These are phyloP conservation scores for Chrysolina haemoptera DNA, from an alignment of 2,888 invertebrate species.

Conservation along the genomic window DNA sequence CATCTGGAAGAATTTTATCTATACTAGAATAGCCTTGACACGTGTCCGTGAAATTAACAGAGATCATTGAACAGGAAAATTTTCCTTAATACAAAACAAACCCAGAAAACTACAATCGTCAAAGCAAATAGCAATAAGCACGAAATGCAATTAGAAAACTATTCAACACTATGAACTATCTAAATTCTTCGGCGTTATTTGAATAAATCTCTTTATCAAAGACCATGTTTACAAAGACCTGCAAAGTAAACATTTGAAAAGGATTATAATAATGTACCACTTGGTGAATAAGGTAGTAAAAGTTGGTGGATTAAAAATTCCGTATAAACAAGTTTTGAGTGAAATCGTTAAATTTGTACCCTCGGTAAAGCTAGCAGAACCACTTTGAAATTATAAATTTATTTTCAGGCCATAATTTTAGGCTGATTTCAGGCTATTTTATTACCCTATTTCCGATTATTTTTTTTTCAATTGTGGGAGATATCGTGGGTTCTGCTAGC, in stretches of 20 bases:
- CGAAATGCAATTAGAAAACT: not conserved
- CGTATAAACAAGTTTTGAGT: not conserved
- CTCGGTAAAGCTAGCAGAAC: too few species aligned
- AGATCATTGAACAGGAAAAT: not conserved
- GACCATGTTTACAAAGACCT: not conserved
- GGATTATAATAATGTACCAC: not conserved
- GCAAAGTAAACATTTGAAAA: not conserved
- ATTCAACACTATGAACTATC: conserved; percentile 5
- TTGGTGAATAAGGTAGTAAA: not conserved
- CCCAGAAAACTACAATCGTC: conserved; percentile 2
- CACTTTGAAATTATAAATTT: too few species aligned
- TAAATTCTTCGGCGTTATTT: not conserved
- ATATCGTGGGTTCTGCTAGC: too few species aligned
- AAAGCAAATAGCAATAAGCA: not conserved
- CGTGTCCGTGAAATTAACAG: not conserved
- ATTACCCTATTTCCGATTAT: too few species aligned
- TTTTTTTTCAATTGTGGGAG: too few species aligned
- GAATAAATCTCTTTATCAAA: not conserved
- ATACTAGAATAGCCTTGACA: not conserved
- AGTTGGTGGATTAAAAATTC: not conserved
- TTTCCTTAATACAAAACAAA: not conserved
- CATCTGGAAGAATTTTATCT: too few species aligned
- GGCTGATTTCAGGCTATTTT: too few species aligned
- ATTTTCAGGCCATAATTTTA: too few species aligned
- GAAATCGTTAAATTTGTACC: too few species aligned